These are phyloP conservation scores for Hermaeophaga mercurialis DNA, from an alignment of 2,888 invertebrate genomes.

Conservation along the genomic window DNA sequence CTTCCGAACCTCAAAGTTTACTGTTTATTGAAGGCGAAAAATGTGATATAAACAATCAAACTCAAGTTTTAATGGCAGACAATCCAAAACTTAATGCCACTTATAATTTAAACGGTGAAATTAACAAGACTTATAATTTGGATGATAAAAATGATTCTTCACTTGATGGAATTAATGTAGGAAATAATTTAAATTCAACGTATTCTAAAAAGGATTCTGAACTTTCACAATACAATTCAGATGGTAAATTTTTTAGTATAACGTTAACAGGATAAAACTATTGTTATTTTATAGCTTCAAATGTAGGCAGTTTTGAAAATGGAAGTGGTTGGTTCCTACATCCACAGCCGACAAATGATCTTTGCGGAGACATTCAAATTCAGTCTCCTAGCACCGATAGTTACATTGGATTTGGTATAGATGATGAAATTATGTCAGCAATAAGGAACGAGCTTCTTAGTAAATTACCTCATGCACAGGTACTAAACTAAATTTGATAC, in stretches of 20 bases:
- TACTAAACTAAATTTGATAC: constrained; percentile 48
- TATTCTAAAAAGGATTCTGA: neutral
- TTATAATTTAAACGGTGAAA: constrained; percentile 6
- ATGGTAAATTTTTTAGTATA: neutral
- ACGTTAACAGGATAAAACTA: neutral
- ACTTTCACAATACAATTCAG: neutral
- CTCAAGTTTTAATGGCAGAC: neutral
- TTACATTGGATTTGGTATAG: constrained; percentile 65
- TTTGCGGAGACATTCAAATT: constrained; percentile 49
- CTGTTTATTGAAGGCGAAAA: constrained; percentile 45
- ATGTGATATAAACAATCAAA: constrained; percentile 4
- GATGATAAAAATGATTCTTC: constrained; percentile 15
- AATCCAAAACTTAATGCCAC: neutral
- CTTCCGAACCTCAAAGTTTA: constrained; percentile 51
- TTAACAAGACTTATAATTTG: constrained; percentile 25
- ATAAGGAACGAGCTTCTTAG: constrained; percentile 72
- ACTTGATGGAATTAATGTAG: constrained; percentile 8
- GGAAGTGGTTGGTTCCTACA: constrained; percentile 58
- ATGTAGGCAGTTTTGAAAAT: constrained; percentile 44
- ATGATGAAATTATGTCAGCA: constrained; percentile 74
- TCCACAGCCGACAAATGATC: constrained; percentile 51
- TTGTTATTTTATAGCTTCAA: constrained; percentile 12
- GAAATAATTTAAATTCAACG: neutral
- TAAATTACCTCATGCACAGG: constrained; percentile 73
- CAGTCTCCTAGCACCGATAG: constrained; percentile 40